Percentiles rank a stretch among this genome's conserved stretches.
Conservation (phyloP, 2,797 vertebrate genomes). For the Pyrrhura leucotis region DNA sequence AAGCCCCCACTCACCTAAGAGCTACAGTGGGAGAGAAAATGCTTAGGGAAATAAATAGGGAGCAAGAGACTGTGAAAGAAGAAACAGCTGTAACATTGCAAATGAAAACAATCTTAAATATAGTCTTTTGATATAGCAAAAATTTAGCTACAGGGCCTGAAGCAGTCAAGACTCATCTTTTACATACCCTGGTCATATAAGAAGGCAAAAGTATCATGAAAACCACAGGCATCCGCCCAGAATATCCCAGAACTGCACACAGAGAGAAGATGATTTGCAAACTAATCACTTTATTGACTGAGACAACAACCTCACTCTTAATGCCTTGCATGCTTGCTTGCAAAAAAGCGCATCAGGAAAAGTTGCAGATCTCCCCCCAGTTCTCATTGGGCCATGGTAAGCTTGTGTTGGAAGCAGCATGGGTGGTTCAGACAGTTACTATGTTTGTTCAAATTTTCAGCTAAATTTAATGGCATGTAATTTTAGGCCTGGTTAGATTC, state of each 20-base stretch:
- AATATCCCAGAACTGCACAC: background rate
- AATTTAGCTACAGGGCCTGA: background rate
- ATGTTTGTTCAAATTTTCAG: background rate
- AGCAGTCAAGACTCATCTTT: background rate
- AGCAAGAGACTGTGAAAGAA: background rate
- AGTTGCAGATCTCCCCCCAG: background rate
- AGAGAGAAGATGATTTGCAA: background rate
- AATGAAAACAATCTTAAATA: background rate
- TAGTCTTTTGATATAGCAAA: background rate
- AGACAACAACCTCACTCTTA: background rate
- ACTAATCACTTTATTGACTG: background rate
- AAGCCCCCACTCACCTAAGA: background rate
- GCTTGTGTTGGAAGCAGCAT: background rate
- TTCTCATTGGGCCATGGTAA: background rate
- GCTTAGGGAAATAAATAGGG: background rate
- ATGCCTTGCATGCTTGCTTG: accelerated
- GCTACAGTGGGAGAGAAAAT: background rate
- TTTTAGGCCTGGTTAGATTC: background rate
- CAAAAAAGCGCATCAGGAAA: background rate
- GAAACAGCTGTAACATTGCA: background rate
- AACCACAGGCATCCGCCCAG: background rate
- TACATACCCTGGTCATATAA: background rate
- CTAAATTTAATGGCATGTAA: background rate
- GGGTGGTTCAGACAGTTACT: background rate
- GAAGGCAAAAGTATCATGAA: background rate